Evolutionary conservation across 2,113 vertebrate species (phyloP), one percentile per base, ranked within the genome.

Genomic region (Istiophorus platypterus): DNA sequence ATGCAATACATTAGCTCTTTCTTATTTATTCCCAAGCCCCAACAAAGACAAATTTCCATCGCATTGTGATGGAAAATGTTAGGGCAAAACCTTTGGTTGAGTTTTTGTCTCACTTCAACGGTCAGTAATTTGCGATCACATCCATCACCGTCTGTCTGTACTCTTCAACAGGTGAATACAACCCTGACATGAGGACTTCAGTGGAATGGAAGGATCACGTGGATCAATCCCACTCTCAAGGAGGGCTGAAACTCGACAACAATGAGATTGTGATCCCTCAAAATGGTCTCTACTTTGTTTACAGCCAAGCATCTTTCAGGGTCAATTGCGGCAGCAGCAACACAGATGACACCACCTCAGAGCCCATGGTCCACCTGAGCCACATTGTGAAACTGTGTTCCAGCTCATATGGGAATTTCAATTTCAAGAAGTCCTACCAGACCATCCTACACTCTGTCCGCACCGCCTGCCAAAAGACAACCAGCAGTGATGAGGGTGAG

Each of bases 271-370:
- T 87, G 22, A 91, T 96, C 73, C 91, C 91, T 12, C 31, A 0
- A 0, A 7, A 15, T 0, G 95, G 95, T 26, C 88, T 94, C 24
- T 96, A 95, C 87, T 96, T 95, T 2, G 89, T 96, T 49, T 96
- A 96, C 86, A 95, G 91, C 51, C 95, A 96, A 69, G 94, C 84
- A 0, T 94, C 95, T 1, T 96, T 95, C 77, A 27, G 51, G 2
- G 72, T 95, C 17, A 80, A 17, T 13, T 96, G 95, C 81, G 51
- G 20, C 2, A 12, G 10, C 12, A 7, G 17, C 0, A 14, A 20
- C 0, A 5, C 18, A 0, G 20, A 62, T 0, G 65, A 63, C 1
- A 0, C 7, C 2, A 1, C 2, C 0, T 45, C 71, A 0, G 2
- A 45, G 0, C 20, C 72, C 6, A n/a, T 85, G 49, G 66, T 94